A percentile compares a stretch with the other conserved stretches of the same genome.
phyloP scores from a whole-genome alignment of 2,888 invertebrate genomes.

The Heteromurus nitidus region DNA sequence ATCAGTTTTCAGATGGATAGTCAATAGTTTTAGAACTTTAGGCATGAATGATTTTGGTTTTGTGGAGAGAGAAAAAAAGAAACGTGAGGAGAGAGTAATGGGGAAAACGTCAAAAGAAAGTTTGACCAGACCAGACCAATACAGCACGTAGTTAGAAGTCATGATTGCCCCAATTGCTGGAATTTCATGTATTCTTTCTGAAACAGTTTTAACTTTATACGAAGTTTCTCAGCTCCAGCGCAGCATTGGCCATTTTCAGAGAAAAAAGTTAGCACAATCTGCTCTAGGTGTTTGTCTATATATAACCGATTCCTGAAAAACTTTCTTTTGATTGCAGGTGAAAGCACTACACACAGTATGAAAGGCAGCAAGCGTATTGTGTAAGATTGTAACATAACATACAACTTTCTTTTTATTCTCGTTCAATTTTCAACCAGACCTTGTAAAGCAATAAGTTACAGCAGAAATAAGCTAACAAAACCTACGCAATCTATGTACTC shows the following conservation, averaged over 20 bases:
- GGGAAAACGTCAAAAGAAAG: constrained; percentile 48
- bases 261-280: background rate
- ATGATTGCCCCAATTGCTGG: constrained; percentile 62
- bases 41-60: constrained; percentile 20
- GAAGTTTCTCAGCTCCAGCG: background rate
- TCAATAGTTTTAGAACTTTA: constrained; percentile 2
- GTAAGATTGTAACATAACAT: too few relatives aligned
- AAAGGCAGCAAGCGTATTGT: too few relatives aligned
- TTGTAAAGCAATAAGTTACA: too few relatives aligned
- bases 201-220: background rate
- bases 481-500: too few relatives aligned
- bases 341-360: too few relatives aligned
- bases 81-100: constrained; percentile 35
- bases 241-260: background rate
- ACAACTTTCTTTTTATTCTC: too few relatives aligned
- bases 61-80: constrained; percentile 7
- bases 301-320: too few relatives aligned
- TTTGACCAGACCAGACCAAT: constrained; percentile 58
- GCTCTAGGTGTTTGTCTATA: too few relatives aligned
- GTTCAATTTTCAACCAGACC: too few relatives aligned
- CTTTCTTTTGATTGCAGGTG: too few relatives aligned
- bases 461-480: too few relatives aligned
- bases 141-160: constrained; percentile 56
- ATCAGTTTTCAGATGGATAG: background rate
- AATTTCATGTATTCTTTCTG: constrained; percentile 22